Conservation (phyloP, 2,113 vertebrate genomes). For the Embiotoca jacksoni region DNA sequence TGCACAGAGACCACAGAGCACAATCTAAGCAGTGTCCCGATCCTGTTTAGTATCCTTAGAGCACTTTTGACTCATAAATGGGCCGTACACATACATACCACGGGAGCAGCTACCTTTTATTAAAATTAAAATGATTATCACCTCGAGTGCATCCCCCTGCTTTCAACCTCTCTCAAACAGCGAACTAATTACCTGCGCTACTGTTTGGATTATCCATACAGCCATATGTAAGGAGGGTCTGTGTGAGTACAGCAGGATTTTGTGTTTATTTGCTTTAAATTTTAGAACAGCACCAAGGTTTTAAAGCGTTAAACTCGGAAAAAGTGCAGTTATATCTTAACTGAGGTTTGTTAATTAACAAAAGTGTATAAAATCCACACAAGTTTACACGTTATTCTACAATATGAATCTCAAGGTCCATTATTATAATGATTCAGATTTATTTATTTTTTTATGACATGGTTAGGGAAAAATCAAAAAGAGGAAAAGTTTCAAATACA, state of each 20-base stretch:
- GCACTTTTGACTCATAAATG: conserved; percentile 58
- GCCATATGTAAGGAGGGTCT: conserved; percentile 23
- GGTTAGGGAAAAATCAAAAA: background rate
- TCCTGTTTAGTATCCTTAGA: conserved; percentile 44
- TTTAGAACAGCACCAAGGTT: background rate
- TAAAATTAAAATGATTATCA: conserved; percentile 76
- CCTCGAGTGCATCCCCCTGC: conserved; percentile 50
- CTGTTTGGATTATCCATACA: conserved; percentile 49
- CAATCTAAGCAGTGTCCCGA: conserved; percentile 39
- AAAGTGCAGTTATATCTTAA: conserved; percentile 1
- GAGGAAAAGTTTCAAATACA: conserved; percentile 19
- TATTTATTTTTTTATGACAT: background rate
- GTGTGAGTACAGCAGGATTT: background rate
- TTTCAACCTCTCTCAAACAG: conserved; percentile 60
- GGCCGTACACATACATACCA: conserved; percentile 48
- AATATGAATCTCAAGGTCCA: no score
- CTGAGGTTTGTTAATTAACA: background rate
- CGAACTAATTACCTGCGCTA: conserved; percentile 63
- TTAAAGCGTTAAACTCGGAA: conserved; percentile 2
- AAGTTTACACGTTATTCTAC: background rate
- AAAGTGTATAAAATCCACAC: conserved; percentile 13
- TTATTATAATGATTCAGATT: conserved; percentile 8
- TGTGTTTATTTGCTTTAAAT: conserved; percentile 12
- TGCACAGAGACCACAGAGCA: conserved; percentile 52
- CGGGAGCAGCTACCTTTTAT: conserved; percentile 74